A percentile compares a stretch with the other conserved stretches of the same genome.
Conservation (phyloP, 1,140 invertebrate genomes). For the Drosophila takahashii region DNA sequence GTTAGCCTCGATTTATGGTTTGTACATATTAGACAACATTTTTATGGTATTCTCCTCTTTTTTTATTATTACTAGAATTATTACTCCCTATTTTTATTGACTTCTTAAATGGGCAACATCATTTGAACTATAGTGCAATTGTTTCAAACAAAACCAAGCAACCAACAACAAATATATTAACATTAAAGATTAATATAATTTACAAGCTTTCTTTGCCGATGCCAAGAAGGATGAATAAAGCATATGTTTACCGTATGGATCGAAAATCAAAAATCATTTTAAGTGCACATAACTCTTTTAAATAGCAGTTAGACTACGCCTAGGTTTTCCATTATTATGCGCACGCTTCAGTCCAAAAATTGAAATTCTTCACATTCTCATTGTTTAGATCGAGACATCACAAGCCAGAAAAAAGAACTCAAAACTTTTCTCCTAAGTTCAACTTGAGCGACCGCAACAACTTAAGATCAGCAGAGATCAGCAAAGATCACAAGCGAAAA, state of each 20-base stretch:
- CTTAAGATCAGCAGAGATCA: slow-evolving; percentile 63
- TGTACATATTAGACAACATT: slow-evolving; percentile 79
- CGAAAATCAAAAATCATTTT: slow-evolving; percentile 81
- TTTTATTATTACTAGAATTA: slow-evolving; percentile 59
- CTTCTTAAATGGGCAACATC: slow-evolving; percentile 73
- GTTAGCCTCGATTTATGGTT: slow-evolving; percentile 81
- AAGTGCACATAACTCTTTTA: slow-evolving; percentile 74
- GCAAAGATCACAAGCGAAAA: slow-evolving; percentile 73
- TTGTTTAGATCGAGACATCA: slow-evolving; percentile 32
- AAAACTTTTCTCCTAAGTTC: slow-evolving; percentile 54
- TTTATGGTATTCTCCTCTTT: slow-evolving; percentile 47
- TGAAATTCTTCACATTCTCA: slow-evolving; percentile 45
- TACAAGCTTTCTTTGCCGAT: slow-evolving; percentile 76
- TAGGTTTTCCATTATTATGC: slow-evolving; percentile 59
- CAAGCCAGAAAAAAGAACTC: slow-evolving; percentile 23
- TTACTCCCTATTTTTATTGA: slow-evolving; percentile 52
- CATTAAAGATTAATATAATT: slow-evolving; percentile 74
- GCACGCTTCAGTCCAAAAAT: slow-evolving; percentile 40
- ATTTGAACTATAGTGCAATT: slow-evolving; percentile 84
- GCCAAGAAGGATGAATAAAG: slow-evolving; percentile 67
- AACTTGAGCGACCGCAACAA: slow-evolving; percentile 67
- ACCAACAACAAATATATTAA: slow-evolving; percentile 67
- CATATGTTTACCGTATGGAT: slow-evolving; percentile 42
- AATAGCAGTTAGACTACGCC: slow-evolving; percentile 57
- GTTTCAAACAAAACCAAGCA: slow-evolving; percentile 76